Evolutionary conservation across 1,140 invertebrate genomes (phyloP).

Genomic region (Ceratina japonica): DNA sequence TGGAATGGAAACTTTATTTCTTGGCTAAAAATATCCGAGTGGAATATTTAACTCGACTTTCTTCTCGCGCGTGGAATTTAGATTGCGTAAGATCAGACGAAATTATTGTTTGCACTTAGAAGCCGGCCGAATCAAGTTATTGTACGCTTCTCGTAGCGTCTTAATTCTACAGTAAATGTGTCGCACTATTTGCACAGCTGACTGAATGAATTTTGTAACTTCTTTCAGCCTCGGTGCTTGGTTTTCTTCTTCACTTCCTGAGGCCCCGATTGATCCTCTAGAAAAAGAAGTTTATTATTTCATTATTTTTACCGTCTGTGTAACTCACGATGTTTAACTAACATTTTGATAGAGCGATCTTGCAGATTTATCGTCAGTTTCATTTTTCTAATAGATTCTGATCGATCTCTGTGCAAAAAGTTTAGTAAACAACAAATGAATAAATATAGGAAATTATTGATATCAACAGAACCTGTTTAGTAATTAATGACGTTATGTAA

Average conservation of each 20-base stretch:
- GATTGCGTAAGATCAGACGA: slow-evolving; percentile 14
- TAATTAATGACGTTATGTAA: too few relatives aligned
- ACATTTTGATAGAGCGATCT: not conserved
- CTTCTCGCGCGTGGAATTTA: not conserved
- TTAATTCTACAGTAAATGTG: slow-evolving; percentile 4
- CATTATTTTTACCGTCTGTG: not conserved
- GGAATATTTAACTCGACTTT: slow-evolving; percentile 10
- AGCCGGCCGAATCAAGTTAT: not conserved
- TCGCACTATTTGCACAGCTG: slow-evolving; percentile 14
- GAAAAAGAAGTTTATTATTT: slow-evolving; percentile 5
- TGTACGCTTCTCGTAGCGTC: not conserved
- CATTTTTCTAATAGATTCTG: not conserved
- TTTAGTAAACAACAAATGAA: too few relatives aligned
- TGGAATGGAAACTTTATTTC: slow-evolving; percentile 14
- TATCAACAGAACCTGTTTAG: too few relatives aligned
- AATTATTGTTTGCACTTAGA: not conserved
- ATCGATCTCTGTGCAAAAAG: not conserved
- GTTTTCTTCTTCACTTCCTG: not conserved
- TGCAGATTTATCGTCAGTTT: not conserved
- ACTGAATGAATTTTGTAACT: slow-evolving; percentile 26
- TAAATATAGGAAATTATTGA: not conserved
- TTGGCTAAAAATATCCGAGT: not conserved
- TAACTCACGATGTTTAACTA: not conserved
- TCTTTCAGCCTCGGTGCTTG: not conserved
- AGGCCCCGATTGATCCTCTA: not conserved